A percentile compares a stretch with the other conserved stretches of the same genome.
phyloP scores from a whole-genome alignment of 2,888 invertebrate species.

The Zhuqinia jingwanae region DNA sequence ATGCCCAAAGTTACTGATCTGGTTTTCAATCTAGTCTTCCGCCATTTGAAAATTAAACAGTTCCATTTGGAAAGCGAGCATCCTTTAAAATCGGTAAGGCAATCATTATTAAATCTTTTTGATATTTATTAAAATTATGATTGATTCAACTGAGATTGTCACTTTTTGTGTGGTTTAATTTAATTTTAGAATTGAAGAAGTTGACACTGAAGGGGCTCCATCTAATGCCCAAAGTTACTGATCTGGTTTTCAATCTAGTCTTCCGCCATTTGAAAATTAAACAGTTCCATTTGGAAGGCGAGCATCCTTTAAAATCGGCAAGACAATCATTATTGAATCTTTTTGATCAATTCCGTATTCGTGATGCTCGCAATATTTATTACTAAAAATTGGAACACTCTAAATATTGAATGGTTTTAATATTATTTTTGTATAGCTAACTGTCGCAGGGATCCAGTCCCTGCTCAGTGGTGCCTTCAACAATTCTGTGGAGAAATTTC shows the following conservation, averaged over 20 bases:
- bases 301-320: background rate
- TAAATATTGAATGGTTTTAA: no score
- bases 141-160: no score
- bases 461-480: conserved; percentile 17
- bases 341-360: no score
- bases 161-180: no score
- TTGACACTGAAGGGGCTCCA: background rate
- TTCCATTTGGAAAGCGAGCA: background rate
- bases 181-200: background rate
- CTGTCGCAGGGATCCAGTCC: background rate
- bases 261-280: no score
- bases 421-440: conserved; percentile 10
- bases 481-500: conserved; percentile 29
- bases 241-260: background rate
- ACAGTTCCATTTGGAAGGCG: background rate
- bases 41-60: background rate
- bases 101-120: no score
- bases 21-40: background rate
- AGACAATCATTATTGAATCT: no score
- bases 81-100: background rate
- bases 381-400: no score
- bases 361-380: no score
- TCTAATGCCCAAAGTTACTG: background rate
- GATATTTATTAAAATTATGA: no score
- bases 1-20: background rate